Conservation (phyloP, 2,888 invertebrate species). For the Phyto melanocephala region DNA sequence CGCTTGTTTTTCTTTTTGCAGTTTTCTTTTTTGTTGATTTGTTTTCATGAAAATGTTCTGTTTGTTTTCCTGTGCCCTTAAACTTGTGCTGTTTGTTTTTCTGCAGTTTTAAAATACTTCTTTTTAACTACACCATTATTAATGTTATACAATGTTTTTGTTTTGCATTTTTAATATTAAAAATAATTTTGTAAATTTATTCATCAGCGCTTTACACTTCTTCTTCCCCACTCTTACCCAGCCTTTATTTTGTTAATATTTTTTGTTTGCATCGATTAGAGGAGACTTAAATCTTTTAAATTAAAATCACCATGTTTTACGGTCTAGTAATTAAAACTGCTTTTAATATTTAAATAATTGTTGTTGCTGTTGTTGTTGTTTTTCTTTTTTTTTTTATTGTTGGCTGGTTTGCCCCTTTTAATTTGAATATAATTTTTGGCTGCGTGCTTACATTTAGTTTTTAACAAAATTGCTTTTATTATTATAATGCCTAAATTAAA, state of each 20-base stretch:
- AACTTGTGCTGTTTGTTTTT: not conserved
- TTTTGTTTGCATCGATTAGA: not conserved
- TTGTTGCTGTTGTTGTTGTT: not conserved
- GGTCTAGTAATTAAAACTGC: slow-evolving; percentile 63
- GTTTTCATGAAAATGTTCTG: not conserved
- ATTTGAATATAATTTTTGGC: slow-evolving; percentile 31
- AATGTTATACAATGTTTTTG: not conserved
- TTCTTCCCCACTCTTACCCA: not conserved
- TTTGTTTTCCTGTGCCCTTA: not conserved
- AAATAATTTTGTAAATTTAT: slow-evolving; percentile 57
- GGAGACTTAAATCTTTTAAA: slow-evolving; percentile 50
- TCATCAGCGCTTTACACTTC: slow-evolving; percentile 2
- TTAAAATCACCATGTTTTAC: slow-evolving; percentile 54
- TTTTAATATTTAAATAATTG: slow-evolving; percentile 54
- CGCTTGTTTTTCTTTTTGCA: not conserved
- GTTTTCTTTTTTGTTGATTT: not conserved
- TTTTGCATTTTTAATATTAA: slow-evolving; percentile 46
- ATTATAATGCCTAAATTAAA: slow-evolving; percentile 24
- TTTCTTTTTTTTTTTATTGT: slow-evolving; percentile 8
- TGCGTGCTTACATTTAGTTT: slow-evolving; percentile 37
- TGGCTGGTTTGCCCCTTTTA: slow-evolving; percentile 21
- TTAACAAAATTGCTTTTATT: slow-evolving; percentile 11
- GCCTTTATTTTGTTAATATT: slow-evolving; percentile 10
- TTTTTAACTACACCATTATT: not conserved
- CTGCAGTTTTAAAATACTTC: not conserved